Evolutionary conservation across 1,140 invertebrate genomes (phyloP), one percentile per base, ranked within the genome.

Genomic region (Cephus cinctus): DNA sequence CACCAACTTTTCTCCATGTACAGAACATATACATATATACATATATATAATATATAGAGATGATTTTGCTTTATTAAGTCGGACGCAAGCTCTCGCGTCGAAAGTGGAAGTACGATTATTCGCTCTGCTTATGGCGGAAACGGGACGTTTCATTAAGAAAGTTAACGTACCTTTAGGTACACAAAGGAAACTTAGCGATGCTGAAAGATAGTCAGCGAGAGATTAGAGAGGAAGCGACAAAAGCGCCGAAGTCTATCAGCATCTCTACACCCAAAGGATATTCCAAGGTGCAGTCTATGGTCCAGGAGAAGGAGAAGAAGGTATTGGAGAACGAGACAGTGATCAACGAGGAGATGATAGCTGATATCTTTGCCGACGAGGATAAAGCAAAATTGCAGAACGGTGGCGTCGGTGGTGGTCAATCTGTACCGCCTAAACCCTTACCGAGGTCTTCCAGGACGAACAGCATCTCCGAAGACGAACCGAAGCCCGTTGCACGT

Each of bases 401-500:
- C 38, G 73, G 71, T 2, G 22, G 36, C 15, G n/a, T 75, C 38
- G 73, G 71, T 2, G 47, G 65, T 18, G 58, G 70, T 42, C 43
- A 63, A 5, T 49, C 67, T 0, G 70, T 81, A 19, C 85, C 86
- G 5, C 89, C 89, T 0, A 90, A 89, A 62, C 89, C 89, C 6
- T 73, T 90, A 65, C 89, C 89, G 16, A 78, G 85, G 50, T 77
- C 81, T 0, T 85, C 83, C 11, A 76, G 85, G 50, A 79, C 83
- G 20, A 81, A 83, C 61, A 86, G 84, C 21, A 67, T 86, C 27
- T 81, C 82, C 1, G 83, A 85, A 59, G 80, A 81, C 53, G 55
- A 78, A 63, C 85, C 86, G 0, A 86, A 87, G 57, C 89, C 89
- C 6, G 80, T 86, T 9, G 84, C 85, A 36, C 82, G 86, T 62